Evolutionary conservation across 2,888 invertebrate genomes (phyloP).

Genomic region (Eucera pruinosa): DNA sequence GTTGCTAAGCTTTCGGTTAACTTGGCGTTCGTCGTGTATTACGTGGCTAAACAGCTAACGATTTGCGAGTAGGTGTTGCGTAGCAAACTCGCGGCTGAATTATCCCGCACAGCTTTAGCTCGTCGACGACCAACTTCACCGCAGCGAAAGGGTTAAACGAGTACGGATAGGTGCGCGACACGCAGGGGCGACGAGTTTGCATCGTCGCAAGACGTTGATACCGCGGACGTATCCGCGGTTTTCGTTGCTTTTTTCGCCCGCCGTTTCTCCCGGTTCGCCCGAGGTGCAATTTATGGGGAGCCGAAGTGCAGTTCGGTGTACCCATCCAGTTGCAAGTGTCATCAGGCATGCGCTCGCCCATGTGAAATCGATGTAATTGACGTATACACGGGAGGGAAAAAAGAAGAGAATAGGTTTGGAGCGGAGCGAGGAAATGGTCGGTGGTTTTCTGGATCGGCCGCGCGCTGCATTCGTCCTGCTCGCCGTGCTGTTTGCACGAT

Average conservation of each 20-base stretch:
- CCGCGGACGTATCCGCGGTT: too few relatives aligned
- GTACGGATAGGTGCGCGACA: too few relatives aligned
- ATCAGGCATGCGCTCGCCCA: conserved; percentile 78
- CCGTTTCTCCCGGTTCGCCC: conserved; percentile 19
- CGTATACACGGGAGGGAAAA: conserved; percentile 44
- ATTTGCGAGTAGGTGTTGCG: too few relatives aligned
- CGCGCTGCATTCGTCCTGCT: too few relatives aligned
- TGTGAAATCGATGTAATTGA: conserved; percentile 71
- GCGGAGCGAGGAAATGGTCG: not conserved
- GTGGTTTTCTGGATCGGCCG: conserved; percentile 7
- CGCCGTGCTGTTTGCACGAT: too few relatives aligned
- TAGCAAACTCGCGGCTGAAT: too few relatives aligned
- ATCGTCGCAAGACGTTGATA: conserved; percentile 33
- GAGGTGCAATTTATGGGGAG: conserved; percentile 76
- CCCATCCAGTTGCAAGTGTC: conserved; percentile 74
- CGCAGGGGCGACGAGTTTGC: conserved; percentile 17
- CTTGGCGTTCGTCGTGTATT: too few relatives aligned
- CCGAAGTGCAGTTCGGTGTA: conserved; percentile 82
- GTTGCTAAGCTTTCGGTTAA: too few relatives aligned
- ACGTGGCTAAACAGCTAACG: too few relatives aligned
- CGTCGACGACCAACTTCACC: too few relatives aligned
- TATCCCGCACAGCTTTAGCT: too few relatives aligned
- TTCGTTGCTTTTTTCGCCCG: not conserved
- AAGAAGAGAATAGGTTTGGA: conserved; percentile 36
- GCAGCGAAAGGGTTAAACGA: too few relatives aligned